Percentiles rank a stretch among this genome's conserved stretches.
These are phyloP conservation scores for Sinhomidia bicolor DNA, from an alignment of 2,888 invertebrate species.

Conservation along the genomic window DNA sequence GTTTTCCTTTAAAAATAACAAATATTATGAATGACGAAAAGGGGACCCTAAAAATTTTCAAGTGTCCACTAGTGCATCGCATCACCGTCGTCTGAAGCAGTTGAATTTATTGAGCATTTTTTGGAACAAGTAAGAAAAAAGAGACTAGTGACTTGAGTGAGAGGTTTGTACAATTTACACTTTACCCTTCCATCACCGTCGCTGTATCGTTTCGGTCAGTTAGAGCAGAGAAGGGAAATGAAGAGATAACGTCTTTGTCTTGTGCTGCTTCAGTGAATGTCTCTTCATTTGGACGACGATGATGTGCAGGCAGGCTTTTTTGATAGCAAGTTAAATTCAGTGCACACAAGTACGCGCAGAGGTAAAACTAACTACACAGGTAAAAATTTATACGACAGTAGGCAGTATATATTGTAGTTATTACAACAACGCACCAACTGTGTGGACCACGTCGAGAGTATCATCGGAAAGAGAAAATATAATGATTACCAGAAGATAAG, in stretches of 20 bases:
- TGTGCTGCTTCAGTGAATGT: too few species aligned
- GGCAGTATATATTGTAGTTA: not conserved
- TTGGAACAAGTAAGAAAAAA: too few species aligned
- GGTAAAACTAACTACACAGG: not conserved
- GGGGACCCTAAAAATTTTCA: not conserved
- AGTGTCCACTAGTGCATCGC: not conserved
- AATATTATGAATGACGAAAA: not conserved
- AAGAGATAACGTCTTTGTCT: conserved; percentile 43
- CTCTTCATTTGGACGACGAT: conserved; percentile 10
- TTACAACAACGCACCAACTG: not conserved
- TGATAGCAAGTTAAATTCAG: not conserved
- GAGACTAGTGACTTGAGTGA: not conserved
- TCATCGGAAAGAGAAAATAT: conserved; percentile 22
- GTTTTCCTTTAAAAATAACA: not conserved
- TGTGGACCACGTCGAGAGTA: not conserved
- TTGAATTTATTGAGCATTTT: not conserved
- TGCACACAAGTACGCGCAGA: not conserved
- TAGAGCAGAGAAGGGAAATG: conserved; percentile 4
- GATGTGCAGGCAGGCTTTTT: not conserved
- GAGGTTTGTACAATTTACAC: not conserved
- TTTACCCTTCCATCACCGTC: not conserved
- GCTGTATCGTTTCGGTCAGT: not conserved
- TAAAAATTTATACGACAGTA: not conserved
- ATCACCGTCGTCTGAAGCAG: not conserved
- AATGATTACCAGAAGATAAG: conserved; percentile 65